Conservation (phyloP, 2,113 vertebrate species). For the Carettochelys insculpta region DNA sequence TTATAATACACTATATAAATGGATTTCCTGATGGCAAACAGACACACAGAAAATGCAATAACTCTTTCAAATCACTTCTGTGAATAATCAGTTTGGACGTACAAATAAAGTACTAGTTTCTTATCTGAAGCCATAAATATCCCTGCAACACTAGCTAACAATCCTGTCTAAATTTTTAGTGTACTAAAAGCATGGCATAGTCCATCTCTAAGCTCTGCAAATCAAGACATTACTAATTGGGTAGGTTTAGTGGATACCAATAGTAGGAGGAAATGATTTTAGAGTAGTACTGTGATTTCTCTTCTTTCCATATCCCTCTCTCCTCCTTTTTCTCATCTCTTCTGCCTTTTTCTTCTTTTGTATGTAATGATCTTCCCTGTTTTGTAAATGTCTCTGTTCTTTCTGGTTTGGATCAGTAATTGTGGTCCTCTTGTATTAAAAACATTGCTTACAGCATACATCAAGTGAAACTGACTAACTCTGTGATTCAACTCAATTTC, state of each 20-base stretch:
- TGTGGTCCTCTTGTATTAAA: slow-evolving; percentile 41
- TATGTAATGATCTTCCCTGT: slow-evolving; percentile 29
- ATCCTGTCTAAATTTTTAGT: background rate
- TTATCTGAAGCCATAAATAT: background rate
- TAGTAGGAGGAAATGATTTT: background rate
- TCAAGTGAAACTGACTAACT: slow-evolving; percentile 46
- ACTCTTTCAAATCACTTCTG: background rate
- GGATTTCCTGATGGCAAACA: background rate
- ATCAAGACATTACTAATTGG: background rate
- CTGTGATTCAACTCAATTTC: slow-evolving; percentile 58
- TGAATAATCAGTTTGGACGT: background rate
- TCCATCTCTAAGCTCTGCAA: background rate
- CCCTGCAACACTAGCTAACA: background rate
- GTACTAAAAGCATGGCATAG: background rate
- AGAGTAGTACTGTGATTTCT: slow-evolving; percentile 24
- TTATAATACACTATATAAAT: background rate
- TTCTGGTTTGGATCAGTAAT: slow-evolving; percentile 53
- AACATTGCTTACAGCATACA: slow-evolving; percentile 44
- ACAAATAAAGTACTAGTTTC: background rate
- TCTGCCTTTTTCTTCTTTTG: slow-evolving; percentile 39
- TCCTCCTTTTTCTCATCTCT: slow-evolving; percentile 50
- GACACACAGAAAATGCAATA: background rate
- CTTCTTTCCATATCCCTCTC: slow-evolving; percentile 23
- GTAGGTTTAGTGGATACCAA: background rate
- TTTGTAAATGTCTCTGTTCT: slow-evolving; percentile 10